Conservation (phyloP, 2,888 invertebrate species). For the Drosophila cyrtoloma region DNA sequence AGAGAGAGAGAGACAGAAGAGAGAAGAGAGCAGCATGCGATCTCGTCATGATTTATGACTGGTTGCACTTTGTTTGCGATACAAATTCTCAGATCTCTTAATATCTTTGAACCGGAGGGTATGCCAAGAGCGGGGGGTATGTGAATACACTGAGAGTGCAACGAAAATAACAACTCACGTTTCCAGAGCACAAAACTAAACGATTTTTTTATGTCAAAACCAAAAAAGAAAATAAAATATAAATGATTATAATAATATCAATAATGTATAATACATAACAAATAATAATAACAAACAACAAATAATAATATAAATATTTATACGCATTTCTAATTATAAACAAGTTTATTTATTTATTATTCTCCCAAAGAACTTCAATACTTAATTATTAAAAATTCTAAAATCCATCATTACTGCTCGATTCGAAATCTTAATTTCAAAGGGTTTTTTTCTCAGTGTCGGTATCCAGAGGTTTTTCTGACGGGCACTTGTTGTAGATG, state of each 20-base stretch:
- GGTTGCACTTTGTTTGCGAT: constrained; percentile 40
- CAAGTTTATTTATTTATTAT: not conserved
- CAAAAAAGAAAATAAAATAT: not conserved
- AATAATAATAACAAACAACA: not conserved
- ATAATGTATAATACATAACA: too few species aligned
- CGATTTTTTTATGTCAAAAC: not conserved
- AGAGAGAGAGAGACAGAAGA: constrained; percentile 1
- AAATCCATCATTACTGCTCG: not conserved
- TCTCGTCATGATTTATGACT: constrained; percentile 66
- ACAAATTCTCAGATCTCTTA: constrained; percentile 38
- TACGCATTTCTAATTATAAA: not conserved
- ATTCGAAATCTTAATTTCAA: not conserved
- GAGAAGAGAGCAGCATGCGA: constrained; percentile 38
- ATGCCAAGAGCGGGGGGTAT: not conserved
- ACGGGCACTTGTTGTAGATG: constrained; percentile 63
- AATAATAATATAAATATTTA: not conserved
- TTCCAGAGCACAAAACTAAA: too few species aligned
- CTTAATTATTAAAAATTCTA: not conserved
- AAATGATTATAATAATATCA: not conserved
- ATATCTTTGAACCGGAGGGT: constrained; percentile 6
- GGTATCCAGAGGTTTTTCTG: constrained; percentile 1
- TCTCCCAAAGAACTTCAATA: not conserved
- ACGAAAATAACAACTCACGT: too few species aligned
- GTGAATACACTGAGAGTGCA: not conserved
- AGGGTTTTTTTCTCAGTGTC: not conserved